Evolutionary conservation across 1,140 invertebrate species (phyloP).

Genomic region (Aphaenogaster ashmeadi): DNA sequence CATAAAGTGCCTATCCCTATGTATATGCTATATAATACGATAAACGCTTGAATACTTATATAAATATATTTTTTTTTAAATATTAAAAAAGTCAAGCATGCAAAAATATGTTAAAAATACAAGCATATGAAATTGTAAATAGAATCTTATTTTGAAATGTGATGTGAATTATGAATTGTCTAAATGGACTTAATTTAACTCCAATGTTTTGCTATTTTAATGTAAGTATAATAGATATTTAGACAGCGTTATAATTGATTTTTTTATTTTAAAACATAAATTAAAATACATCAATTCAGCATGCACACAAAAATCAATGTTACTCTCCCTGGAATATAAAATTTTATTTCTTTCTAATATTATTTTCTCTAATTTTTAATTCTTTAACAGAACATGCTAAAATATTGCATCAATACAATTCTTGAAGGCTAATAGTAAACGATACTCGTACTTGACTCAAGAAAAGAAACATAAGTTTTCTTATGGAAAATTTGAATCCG

Average conservation of each 20-base stretch:
- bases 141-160: neutral
- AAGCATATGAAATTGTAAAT: neutral
- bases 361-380: neutral
- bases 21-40: neutral
- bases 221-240: neutral
- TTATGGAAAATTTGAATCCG: no score
- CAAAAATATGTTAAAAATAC: neutral
- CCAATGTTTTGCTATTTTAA: neutral
- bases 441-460: neutral
- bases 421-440: neutral
- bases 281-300: neutral
- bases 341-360: neutral
- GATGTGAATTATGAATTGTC: neutral
- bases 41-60: neutral
- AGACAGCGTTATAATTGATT: neutral
- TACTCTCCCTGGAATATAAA: neutral
- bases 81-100: neutral
- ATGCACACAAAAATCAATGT: neutral
- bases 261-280: slow-evolving; percentile 7
- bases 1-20: no score
- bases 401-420: neutral
- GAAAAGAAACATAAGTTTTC: neutral
- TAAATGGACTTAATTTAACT: neutral
- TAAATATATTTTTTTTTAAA: no score
- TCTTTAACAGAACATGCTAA: slow-evolving; percentile 1